Percentiles rank a stretch among this genome's conserved stretches.
Conservation (phyloP, 2,797 vertebrate species). For the Pantherophis alleghaniensis region DNA sequence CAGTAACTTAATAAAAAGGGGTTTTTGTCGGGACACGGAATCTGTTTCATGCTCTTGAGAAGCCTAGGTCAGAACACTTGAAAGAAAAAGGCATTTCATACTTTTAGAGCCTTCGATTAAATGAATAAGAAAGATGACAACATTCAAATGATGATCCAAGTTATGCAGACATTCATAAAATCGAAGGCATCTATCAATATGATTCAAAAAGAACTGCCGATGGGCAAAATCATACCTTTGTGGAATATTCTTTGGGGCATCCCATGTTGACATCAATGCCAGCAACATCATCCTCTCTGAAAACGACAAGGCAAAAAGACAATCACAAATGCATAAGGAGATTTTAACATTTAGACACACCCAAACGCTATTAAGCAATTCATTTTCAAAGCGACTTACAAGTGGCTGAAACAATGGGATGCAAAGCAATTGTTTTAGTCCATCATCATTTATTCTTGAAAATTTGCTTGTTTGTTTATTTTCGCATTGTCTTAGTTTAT, state of each 20-base stretch:
- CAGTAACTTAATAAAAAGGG: too few species aligned
- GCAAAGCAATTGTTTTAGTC: background rate
- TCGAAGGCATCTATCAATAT: background rate
- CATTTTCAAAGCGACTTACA: background rate
- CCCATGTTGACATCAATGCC: conserved; percentile 96
- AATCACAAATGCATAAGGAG: background rate
- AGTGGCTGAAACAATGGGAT: background rate
- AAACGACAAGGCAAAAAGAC: background rate
- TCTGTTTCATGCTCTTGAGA: too few species aligned
- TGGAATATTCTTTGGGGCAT: conserved; percentile 97
- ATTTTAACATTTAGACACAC: background rate
- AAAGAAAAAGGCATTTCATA: background rate
- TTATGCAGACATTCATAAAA: background rate
- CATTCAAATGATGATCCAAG: background rate
- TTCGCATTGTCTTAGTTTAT: background rate
- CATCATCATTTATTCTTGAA: background rate
- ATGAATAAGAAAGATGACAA: background rate
- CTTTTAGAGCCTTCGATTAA: background rate
- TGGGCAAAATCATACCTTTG: conserved; percentile 79
- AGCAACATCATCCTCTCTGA: conserved; percentile 91
- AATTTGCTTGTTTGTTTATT: background rate
- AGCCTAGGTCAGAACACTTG: background rate
- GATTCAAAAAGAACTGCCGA: background rate
- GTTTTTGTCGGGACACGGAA: too few species aligned
- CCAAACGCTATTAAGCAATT: background rate